phyloP scores from a whole-genome alignment of 2,113 vertebrate species.

The Acrocephalus kingi region DNA sequence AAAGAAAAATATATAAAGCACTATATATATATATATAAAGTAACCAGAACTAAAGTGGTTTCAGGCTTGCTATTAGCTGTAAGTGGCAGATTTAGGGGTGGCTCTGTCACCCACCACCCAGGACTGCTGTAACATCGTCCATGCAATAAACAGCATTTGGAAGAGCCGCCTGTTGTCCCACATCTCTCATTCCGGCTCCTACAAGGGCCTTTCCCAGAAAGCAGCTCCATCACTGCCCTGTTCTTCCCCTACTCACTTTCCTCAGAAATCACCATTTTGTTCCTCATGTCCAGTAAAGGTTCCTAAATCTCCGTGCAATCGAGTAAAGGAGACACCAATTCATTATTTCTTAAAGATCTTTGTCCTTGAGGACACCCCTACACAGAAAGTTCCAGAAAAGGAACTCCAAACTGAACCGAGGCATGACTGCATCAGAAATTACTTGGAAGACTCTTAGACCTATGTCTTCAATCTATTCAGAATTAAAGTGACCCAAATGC shows the following conservation, averaged over 20 bases:
- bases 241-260: neutral
- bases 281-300: neutral
- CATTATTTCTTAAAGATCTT: neutral
- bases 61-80: too few species aligned
- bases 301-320: neutral
- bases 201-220: neutral
- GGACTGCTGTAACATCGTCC: too few species aligned
- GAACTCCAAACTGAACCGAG: neutral
- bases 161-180: too few species aligned
- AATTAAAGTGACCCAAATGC: neutral
- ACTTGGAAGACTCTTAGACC: neutral
- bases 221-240: neutral
- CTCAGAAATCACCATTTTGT: neutral
- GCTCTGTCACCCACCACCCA: too few species aligned
- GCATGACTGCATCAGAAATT: rapidly evolving
- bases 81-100: too few species aligned
- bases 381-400: neutral
- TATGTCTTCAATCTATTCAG: neutral
- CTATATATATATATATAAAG: too few species aligned
- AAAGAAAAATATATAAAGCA: too few species aligned
- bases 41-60: too few species aligned
- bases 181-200: too few species aligned
- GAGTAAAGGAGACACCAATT: neutral
- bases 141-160: too few species aligned
- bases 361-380: neutral